Conservation (phyloP, 2,888 invertebrate species). For the Tuta absoluta region DNA sequence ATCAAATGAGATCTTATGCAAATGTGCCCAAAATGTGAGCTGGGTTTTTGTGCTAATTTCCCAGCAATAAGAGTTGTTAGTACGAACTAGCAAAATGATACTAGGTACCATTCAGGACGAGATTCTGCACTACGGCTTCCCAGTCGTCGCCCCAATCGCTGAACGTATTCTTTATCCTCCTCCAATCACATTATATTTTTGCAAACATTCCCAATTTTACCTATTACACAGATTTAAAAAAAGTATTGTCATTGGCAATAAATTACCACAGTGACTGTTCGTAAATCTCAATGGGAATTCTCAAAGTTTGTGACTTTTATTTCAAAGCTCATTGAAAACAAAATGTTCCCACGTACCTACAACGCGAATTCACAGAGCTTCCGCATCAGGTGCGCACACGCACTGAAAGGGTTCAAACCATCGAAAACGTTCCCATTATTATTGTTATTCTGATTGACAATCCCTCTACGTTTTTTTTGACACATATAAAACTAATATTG, state of each 20-base stretch:
- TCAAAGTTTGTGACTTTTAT: constrained; percentile 11
- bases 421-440: constrained; percentile 71
- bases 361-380: constrained; percentile 68
- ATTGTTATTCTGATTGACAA: constrained; percentile 75
- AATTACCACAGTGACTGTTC: neutral
- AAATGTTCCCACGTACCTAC: constrained; percentile 70
- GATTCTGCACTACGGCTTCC: no score
- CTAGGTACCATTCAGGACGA: no score
- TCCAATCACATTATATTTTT: no score
- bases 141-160: no score
- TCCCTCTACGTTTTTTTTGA: constrained; percentile 75
- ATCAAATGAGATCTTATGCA: no score
- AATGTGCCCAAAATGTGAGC: no score
- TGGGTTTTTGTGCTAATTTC: no score
- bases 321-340: constrained; percentile 23
- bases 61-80: no score
- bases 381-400: constrained; percentile 76
- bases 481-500: constrained; percentile 81
- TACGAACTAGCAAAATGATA: no score
- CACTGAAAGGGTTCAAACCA: constrained; percentile 62
- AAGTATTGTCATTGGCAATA: neutral
- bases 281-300: neutral
- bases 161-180: no score
- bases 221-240: neutral
- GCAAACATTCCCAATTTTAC: no score